A percentile compares a stretch with the other conserved stretches of the same genome.
Conservation (phyloP, 2,888 invertebrate genomes). For the Aradus depressus region DNA sequence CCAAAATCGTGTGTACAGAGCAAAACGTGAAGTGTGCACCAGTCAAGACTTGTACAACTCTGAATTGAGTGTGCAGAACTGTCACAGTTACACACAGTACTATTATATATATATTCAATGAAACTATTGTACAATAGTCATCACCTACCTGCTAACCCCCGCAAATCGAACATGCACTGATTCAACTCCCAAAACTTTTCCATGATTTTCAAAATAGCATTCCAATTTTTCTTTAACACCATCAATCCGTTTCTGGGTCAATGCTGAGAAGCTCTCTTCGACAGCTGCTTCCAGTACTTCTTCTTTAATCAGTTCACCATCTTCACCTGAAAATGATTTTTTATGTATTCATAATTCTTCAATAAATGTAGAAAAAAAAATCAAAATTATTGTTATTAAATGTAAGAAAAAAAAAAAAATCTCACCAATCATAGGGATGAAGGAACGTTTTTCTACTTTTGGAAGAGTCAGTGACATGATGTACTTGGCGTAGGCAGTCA, state of each 20-base stretch:
- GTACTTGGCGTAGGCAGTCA: conserved; percentile 20
- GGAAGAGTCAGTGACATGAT: conserved; percentile 17
- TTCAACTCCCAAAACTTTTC: neutral
- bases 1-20: too few species aligned
- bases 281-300: neutral
- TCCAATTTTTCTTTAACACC: conserved; percentile 11
- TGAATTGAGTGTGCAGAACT: too few species aligned
- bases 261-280: conserved; percentile 7
- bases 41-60: too few species aligned
- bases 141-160: neutral
- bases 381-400: neutral
- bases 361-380: neutral
- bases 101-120: too few species aligned
- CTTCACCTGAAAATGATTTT: neutral
- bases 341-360: neutral
- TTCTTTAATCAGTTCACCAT: neutral
- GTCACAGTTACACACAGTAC: too few species aligned
- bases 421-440: conserved; percentile 6
- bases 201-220: neutral
- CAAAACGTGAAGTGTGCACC: too few species aligned
- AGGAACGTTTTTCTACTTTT: neutral
- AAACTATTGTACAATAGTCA: too few species aligned
- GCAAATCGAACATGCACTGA: neutral
- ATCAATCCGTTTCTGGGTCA: conserved; percentile 10
- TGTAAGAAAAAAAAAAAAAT: neutral